Percentiles rank a stretch among this genome's conserved stretches.
Evolutionary conservation across 2,113 vertebrate genomes (phyloP).

Genomic region (Petromus typicus): DNA sequence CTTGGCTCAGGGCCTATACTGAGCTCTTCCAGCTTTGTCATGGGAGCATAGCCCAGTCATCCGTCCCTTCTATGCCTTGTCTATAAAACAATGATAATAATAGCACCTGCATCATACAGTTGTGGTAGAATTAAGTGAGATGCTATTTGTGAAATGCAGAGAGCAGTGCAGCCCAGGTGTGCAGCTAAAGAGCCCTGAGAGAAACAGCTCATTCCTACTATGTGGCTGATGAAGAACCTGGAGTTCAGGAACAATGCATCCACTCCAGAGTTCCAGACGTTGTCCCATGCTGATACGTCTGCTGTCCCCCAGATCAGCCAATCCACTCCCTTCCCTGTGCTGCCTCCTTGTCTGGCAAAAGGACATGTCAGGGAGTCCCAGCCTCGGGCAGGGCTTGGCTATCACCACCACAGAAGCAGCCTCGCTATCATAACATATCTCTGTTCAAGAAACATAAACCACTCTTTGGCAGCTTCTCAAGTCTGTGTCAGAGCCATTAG

Average conservation of each 20-base stretch:
- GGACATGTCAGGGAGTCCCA: neutral
- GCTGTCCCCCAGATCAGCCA: neutral
- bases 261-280: neutral
- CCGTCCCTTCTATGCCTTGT: neutral
- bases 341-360: neutral
- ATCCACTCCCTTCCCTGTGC: neutral
- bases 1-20: neutral
- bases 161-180: neutral
- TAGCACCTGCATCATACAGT: neutral
- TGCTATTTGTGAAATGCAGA: neutral
- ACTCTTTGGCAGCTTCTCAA: slow-evolving; percentile 78
- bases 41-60: neutral
- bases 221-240: neutral
- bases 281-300: too few species aligned
- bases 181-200: neutral
- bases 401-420: slow-evolving; percentile 57
- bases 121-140: slow-evolving; percentile 42
- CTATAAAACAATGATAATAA: neutral
- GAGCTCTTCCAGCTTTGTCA: neutral
- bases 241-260: neutral
- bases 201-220: neutral
- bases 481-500: slow-evolving; percentile 65
- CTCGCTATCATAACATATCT: slow-evolving; percentile 68
- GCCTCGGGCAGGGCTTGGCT: neutral
- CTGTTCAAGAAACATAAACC: slow-evolving; percentile 80